Percentiles rank a stretch among this genome's conserved stretches.
These are phyloP conservation scores for Neoaliturus tenellus DNA, from an alignment of 2,888 invertebrate genomes.

Conservation along the genomic window DNA sequence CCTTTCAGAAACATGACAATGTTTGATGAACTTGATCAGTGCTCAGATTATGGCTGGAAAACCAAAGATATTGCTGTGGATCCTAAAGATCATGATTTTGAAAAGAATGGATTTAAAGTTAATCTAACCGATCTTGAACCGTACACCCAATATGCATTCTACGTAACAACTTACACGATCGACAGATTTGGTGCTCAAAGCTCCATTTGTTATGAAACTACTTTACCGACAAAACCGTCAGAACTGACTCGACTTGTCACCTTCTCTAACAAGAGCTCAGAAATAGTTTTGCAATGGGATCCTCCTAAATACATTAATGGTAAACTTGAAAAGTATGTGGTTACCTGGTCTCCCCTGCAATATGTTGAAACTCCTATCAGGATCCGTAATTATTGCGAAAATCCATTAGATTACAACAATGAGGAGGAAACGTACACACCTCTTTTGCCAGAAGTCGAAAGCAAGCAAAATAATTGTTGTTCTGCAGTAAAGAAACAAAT, in stretches of 20 bases:
- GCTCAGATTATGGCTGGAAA: constrained; percentile 73
- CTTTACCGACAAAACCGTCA: constrained; percentile 72
- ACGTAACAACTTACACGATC: constrained; percentile 80
- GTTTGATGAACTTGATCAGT: constrained; percentile 76
- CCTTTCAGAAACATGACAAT: constrained; percentile 74
- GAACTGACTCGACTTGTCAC: constrained; percentile 70
- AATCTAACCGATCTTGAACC: constrained; percentile 76
- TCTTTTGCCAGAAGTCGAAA: background rate
- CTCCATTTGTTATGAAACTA: constrained; percentile 73
- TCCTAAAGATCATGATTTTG: constrained; percentile 62
- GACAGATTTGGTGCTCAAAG: constrained; percentile 73
- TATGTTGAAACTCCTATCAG: constrained; percentile 71
- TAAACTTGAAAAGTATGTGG: constrained; percentile 76
- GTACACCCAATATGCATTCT: constrained; percentile 83
- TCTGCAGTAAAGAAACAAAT: background rate
- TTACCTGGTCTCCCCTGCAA: constrained; percentile 69
- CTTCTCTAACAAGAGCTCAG: constrained; percentile 70
- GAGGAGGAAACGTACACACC: background rate
- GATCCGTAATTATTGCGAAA: constrained; percentile 56
- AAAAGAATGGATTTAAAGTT: constrained; percentile 68
- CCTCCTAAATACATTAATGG: constrained; percentile 78
- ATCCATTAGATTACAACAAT: constrained; percentile 35
- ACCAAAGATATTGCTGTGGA: constrained; percentile 69
- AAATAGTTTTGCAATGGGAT: constrained; percentile 76
- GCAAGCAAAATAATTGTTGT: constrained; percentile 15